Evolutionary conservation across 2,888 invertebrate genomes (phyloP).

Genomic region (Halocaridina rubra): DNA sequence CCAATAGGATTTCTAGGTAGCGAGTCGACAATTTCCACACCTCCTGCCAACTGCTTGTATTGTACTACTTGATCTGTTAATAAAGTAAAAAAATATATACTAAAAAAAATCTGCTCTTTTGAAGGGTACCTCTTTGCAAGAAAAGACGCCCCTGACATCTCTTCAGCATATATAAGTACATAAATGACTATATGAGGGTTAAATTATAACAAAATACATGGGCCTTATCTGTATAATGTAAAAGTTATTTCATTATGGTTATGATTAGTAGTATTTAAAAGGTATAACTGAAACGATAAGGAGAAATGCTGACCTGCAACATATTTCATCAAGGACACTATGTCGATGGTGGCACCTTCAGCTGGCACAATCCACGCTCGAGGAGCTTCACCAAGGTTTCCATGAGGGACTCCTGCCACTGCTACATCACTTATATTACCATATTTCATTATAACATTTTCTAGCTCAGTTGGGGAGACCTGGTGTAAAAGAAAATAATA

Average conservation of each 20-base stretch:
- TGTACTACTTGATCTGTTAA: conserved; percentile 66
- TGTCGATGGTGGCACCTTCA: background rate
- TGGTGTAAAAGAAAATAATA: too few relatives aligned
- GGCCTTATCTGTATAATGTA: too few relatives aligned
- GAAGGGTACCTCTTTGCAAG: too few relatives aligned
- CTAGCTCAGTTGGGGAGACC: background rate
- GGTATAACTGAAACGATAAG: too few relatives aligned
- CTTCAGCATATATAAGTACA: too few relatives aligned
- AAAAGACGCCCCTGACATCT: too few relatives aligned
- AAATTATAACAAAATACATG: too few relatives aligned
- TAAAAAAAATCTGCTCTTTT: too few relatives aligned
- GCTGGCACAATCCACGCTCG: background rate
- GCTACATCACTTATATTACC: background rate
- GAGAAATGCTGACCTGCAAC: background rate
- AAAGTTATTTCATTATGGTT: too few relatives aligned
- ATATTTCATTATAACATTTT: background rate
- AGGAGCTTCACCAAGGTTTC: background rate
- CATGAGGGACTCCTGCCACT: background rate
- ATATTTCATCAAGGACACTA: background rate
- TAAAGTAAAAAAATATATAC: too few relatives aligned
- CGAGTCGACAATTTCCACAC: conserved; percentile 75
- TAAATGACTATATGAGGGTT: too few relatives aligned
- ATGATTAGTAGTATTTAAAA: too few relatives aligned
- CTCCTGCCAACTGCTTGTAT: conserved; percentile 81
- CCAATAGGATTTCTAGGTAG: conserved; percentile 83